A percentile compares a stretch with the other conserved stretches of the same genome.
Evolutionary conservation across 2,888 invertebrate species (phyloP).

Genomic region (Hoplodrina ambigua): DNA sequence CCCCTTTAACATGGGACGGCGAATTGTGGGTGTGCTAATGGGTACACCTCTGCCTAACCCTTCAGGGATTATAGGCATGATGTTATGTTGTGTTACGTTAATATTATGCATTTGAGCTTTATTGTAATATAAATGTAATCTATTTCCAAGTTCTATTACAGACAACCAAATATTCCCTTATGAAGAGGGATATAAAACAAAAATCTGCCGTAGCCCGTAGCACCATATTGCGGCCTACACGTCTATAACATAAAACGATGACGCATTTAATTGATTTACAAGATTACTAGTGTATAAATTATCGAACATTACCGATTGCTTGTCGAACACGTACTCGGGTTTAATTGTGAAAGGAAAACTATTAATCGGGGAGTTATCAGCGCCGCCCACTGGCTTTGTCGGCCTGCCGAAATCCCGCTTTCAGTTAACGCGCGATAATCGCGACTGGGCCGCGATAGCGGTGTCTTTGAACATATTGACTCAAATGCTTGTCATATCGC

Average conservation of each 20-base stretch:
- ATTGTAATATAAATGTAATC: no score
- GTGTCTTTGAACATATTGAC: constrained; percentile 85
- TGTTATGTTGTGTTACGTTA: no score
- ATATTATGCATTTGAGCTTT: no score
- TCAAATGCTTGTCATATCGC: constrained; percentile 79
- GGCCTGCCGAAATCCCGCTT: constrained; percentile 88
- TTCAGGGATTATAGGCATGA: no score
- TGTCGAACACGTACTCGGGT: constrained; percentile 79
- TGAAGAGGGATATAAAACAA: not conserved
- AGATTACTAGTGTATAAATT: constrained; percentile 79
- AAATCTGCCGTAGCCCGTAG: not conserved
- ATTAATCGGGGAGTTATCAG: constrained; percentile 86
- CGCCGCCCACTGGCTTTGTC: constrained; percentile 81
- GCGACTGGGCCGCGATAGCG: constrained; percentile 83
- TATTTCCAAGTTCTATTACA: no score
- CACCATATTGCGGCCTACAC: not conserved
- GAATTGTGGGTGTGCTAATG: no score
- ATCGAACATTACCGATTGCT: constrained; percentile 77
- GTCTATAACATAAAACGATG: not conserved
- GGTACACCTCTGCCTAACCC: no score
- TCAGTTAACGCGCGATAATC: constrained; percentile 84
- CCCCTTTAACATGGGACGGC: no score
- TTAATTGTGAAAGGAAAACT: constrained; percentile 83
- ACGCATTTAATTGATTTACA: constrained; percentile 40
- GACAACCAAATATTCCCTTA: not conserved